Percentiles rank a stretch among this genome's conserved stretches.
Conservation (phyloP, 2,888 invertebrate genomes). For the Congeria kusceri region DNA sequence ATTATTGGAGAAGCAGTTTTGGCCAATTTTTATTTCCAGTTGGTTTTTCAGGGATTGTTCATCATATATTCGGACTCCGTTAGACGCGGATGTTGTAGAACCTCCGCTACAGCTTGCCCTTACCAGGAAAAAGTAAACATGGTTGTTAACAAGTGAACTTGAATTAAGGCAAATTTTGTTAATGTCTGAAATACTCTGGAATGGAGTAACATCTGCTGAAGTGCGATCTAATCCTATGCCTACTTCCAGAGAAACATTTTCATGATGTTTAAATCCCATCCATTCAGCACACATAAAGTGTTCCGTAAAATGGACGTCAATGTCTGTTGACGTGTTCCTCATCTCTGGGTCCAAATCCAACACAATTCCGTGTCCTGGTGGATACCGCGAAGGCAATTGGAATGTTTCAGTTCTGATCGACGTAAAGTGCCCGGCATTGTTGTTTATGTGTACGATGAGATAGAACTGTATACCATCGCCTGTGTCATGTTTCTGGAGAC, state of each 20-base stretch:
- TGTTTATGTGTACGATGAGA: constrained; percentile 36
- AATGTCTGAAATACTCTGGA: neutral
- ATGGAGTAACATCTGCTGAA: constrained; percentile 19
- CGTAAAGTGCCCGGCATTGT: constrained; percentile 49
- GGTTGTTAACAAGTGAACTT: neutral
- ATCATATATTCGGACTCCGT: constrained; percentile 38
- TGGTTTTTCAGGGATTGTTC: neutral
- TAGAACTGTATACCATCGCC: constrained; percentile 30
- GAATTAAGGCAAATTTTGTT: neutral
- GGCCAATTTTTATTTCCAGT: neutral
- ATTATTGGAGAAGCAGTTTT: neutral
- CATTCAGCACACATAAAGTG: constrained; percentile 35
- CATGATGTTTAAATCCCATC: constrained; percentile 44
- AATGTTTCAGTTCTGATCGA: constrained; percentile 32
- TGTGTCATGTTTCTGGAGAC: constrained; percentile 37
- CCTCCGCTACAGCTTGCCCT: constrained; percentile 35
- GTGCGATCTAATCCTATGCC: constrained; percentile 33
- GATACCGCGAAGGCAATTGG: constrained; percentile 51
- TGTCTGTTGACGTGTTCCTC: constrained; percentile 3
- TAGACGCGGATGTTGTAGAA: constrained; percentile 31
- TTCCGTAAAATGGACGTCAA: constrained; percentile 27
- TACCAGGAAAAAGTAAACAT: constrained; percentile 19
- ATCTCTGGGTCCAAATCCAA: constrained; percentile 39
- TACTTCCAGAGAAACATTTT: constrained; percentile 21
- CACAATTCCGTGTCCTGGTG: constrained; percentile 53